These are phyloP conservation scores for Antennarius maculatus DNA, from an alignment of 2,797 vertebrate species.

Conservation along the genomic window DNA sequence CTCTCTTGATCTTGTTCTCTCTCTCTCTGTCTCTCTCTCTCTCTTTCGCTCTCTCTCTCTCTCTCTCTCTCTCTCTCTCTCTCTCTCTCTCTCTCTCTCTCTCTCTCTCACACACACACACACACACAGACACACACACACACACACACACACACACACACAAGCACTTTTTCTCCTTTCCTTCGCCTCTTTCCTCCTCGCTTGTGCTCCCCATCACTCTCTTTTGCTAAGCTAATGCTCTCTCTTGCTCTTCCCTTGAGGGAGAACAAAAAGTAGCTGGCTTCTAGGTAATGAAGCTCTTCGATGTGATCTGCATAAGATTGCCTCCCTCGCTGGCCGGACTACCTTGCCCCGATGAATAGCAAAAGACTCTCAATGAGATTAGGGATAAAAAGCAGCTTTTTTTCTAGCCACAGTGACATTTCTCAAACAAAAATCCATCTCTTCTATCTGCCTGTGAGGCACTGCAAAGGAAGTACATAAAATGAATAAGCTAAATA, in stretches of 20 bases:
- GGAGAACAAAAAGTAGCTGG: slow-evolving; percentile 70
- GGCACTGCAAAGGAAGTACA: slow-evolving; percentile 16
- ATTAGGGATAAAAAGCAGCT: slow-evolving; percentile 65
- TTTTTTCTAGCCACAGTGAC: slow-evolving; percentile 40
- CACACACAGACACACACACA: too few species aligned
- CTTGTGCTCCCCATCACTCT: slow-evolving; percentile 32
- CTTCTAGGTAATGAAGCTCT: slow-evolving; percentile 80
- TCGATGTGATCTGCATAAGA: slow-evolving; percentile 78
- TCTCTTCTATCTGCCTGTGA: slow-evolving; percentile 23
- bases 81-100: not conserved
- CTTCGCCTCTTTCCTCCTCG: slow-evolving; percentile 8
- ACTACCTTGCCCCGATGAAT: slow-evolving; percentile 58
- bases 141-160: too few species aligned
- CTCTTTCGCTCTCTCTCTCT: slow-evolving; percentile 3
- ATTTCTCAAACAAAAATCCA: slow-evolving; percentile 62
- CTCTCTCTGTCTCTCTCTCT: slow-evolving; percentile 1
- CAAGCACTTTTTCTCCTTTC: slow-evolving; percentile 9
- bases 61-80: too few species aligned
- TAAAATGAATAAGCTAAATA: slow-evolving; percentile 52
- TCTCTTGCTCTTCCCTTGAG: slow-evolving; percentile 67
- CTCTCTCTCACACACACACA: slow-evolving; percentile 25
- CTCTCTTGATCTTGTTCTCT: slow-evolving; percentile 7
- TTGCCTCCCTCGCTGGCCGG: slow-evolving; percentile 59
- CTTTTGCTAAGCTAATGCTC: slow-evolving; percentile 63
- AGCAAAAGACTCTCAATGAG: slow-evolving; percentile 69